These are phyloP conservation scores for Leptobrachium leishanense DNA, from an alignment of 2,113 vertebrate species.

Conservation along the genomic window DNA sequence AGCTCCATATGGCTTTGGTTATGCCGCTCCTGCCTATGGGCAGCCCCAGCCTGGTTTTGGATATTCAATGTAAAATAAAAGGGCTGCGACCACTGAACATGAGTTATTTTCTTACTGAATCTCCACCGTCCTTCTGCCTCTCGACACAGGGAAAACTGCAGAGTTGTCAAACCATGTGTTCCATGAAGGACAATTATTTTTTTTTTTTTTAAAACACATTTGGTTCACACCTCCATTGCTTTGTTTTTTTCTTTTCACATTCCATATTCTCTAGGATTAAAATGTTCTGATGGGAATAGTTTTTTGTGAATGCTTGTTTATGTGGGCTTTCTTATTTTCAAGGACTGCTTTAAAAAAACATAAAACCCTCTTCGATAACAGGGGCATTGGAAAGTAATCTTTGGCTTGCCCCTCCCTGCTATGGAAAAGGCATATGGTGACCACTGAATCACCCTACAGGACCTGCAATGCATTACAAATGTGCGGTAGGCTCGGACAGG, in stretches of 20 bases:
- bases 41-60: slow-evolving; percentile 92
- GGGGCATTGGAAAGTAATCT: slow-evolving; percentile 11
- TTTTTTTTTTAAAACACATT: slow-evolving; percentile 84
- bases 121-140: slow-evolving; percentile 79
- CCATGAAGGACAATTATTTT: slow-evolving; percentile 95
- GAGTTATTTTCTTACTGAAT: slow-evolving; percentile 76
- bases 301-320: slow-evolving; percentile 65
- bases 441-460: slow-evolving; percentile 18
- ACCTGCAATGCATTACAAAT: slow-evolving; percentile 64
- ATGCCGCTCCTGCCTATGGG: slow-evolving; percentile 86
- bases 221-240: slow-evolving; percentile 77
- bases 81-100: slow-evolving; percentile 63
- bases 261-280: slow-evolving; percentile 84
- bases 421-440: slow-evolving; percentile 8
- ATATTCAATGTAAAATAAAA: slow-evolving; percentile 89
- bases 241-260: slow-evolving; percentile 87
- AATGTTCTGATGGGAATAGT: slow-evolving; percentile 73
- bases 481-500: slow-evolving; percentile 62
- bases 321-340: slow-evolving; percentile 64
- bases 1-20: slow-evolving; percentile 91
- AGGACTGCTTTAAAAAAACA: slow-evolving; percentile 63
- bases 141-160: slow-evolving; percentile 70
- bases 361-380: slow-evolving; percentile 16
- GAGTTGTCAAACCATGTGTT: slow-evolving; percentile 79
- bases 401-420: slow-evolving; percentile 8